Evolutionary conservation across 1,140 invertebrate genomes (phyloP).

Genomic region (Meteorus sp.): DNA sequence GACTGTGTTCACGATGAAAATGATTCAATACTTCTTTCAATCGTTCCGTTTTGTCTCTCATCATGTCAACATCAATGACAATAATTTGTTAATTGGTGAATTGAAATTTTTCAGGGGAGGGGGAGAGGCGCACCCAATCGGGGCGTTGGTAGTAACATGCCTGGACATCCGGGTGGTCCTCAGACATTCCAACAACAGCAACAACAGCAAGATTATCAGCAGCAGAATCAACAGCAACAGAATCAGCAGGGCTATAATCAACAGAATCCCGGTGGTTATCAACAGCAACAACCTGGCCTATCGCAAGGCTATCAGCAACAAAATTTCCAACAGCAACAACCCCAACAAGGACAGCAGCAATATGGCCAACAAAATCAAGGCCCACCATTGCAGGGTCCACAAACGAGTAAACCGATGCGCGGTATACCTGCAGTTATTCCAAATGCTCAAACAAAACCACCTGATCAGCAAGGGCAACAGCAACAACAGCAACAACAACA

Average conservation of each 20-base stretch:
- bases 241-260: slow-evolving; percentile 44
- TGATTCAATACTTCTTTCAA: too few species aligned
- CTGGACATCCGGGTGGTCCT: slow-evolving; percentile 51
- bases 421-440: slow-evolving; percentile 66
- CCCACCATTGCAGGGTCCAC: slow-evolving; percentile 32
- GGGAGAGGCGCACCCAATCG: slow-evolving; percentile 60
- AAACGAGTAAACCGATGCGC: slow-evolving; percentile 51
- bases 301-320: slow-evolving; percentile 46
- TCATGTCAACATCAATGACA: too few species aligned
- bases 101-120: slow-evolving; percentile 60
- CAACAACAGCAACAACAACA: slow-evolving; percentile 52
- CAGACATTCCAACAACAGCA: slow-evolving; percentile 53
- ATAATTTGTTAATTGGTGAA: too few species aligned
- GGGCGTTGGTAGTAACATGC: slow-evolving; percentile 66
- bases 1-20: neutral
- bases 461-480: slow-evolving; percentile 44
- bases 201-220: slow-evolving; percentile 48
- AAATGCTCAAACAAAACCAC: slow-evolving; percentile 58
- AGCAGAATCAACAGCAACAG: slow-evolving; percentile 40
- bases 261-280: slow-evolving; percentile 41
- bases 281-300: slow-evolving; percentile 37
- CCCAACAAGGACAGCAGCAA: slow-evolving; percentile 34
- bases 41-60: too few species aligned
- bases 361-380: slow-evolving; percentile 48
- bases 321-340: slow-evolving; percentile 48